These are phyloP conservation scores for Bicyclus anynana DNA, from an alignment of 1,140 invertebrate species.

Conservation along the genomic window DNA sequence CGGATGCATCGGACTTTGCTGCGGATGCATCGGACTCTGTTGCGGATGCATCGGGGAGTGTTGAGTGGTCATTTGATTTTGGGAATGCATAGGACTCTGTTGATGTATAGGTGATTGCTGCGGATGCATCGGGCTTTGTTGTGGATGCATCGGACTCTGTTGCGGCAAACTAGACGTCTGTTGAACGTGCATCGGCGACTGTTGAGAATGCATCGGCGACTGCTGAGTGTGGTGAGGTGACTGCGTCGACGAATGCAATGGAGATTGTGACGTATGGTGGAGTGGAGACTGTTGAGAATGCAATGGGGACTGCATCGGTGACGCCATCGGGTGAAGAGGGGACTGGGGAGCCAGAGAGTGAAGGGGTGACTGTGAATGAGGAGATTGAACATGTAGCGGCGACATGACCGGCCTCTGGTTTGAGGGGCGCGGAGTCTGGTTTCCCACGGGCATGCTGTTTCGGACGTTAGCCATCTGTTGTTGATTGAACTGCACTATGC, in stretches of 20 bases:
- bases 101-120: conserved; percentile 73
- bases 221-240: conserved; percentile 71
- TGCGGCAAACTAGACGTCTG: conserved; percentile 72
- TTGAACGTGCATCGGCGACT: conserved; percentile 69
- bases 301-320: conserved; percentile 76
- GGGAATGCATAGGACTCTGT: conserved; percentile 64
- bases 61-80: conserved; percentile 49
- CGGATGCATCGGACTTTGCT: conserved; percentile 58
- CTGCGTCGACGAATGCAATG: conserved; percentile 73
- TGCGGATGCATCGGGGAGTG: conserved; percentile 71
- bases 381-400: conserved; percentile 72
- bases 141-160: conserved; percentile 75
- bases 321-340: conserved; percentile 73
- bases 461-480: conserved; percentile 70
- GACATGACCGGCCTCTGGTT: conserved; percentile 56
- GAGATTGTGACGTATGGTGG: conserved; percentile 77
- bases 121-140: conserved; percentile 65
- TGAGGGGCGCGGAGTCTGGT: conserved; percentile 52
- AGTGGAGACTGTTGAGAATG: conserved; percentile 76
- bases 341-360: conserved; percentile 76
- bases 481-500: conserved; percentile 56
- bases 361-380: conserved; percentile 71
- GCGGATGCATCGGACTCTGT: conserved; percentile 50
- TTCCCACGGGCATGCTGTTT: conserved; percentile 56
- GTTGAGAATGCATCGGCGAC: conserved; percentile 66